A percentile compares a stretch with the other conserved stretches of the same genome.
Evolutionary conservation across 2,797 vertebrate genomes (phyloP).

Genomic region (Tenualosa thibaudeaui): DNA sequence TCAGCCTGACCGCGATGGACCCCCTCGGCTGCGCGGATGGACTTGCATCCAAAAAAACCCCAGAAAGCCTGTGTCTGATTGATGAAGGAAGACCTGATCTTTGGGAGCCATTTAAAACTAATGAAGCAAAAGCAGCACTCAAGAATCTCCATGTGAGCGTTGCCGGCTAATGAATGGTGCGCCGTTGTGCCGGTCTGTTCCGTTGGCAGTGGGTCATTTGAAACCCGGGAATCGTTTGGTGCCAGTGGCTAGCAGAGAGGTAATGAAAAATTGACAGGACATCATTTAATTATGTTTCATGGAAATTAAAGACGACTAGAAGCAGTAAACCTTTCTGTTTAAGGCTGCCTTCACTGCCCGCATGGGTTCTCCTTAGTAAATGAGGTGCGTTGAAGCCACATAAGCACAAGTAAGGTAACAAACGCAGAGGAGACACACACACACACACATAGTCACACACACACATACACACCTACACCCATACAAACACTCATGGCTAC

Average conservation of each 20-base stretch:
- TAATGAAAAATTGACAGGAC: slow-evolving; percentile 4
- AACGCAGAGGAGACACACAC: not conserved
- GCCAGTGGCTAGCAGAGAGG: not conserved
- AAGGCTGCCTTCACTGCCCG: not conserved
- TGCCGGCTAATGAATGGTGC: not conserved
- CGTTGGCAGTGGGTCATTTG: not conserved
- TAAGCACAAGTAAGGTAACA: not conserved
- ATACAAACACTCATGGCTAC: not conserved
- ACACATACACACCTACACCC: not conserved
- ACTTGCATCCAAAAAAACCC: not conserved
- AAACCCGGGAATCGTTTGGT: not conserved
- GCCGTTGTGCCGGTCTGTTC: not conserved
- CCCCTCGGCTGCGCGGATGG: not conserved
- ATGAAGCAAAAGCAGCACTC: not conserved
- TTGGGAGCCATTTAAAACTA: not conserved
- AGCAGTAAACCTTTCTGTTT: not conserved
- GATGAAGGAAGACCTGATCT: not conserved
- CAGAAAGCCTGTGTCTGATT: not conserved
- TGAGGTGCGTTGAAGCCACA: not conserved
- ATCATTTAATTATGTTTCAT: slow-evolving; percentile 18
- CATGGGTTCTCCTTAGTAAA: not conserved
- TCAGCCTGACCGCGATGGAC: not conserved
- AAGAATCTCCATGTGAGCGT: not conserved
- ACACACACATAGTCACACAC: not conserved
- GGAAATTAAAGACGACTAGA: not conserved